These are phyloP conservation scores for Pachycephus smyrnensis DNA, from an alignment of 2,888 invertebrate species.

Conservation along the genomic window DNA sequence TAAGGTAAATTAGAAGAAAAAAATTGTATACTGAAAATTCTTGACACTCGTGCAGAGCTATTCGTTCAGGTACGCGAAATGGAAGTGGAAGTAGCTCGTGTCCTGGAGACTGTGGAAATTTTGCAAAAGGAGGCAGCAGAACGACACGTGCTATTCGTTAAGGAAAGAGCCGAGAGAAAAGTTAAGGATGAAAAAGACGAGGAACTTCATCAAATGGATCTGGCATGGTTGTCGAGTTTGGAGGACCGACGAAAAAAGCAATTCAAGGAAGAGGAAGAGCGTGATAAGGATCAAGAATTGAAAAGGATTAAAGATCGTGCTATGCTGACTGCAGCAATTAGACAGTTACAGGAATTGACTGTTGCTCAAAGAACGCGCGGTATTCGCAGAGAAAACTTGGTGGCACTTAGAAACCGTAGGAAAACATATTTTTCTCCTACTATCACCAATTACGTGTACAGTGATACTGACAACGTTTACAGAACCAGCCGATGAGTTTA, in stretches of 20 bases:
- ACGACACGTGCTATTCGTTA: slow-evolving; percentile 19
- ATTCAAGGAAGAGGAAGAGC: slow-evolving; percentile 16
- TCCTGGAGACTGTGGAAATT: slow-evolving; percentile 16
- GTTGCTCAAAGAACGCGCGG: background rate
- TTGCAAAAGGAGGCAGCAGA: slow-evolving; percentile 6
- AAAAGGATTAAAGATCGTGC: slow-evolving; percentile 18
- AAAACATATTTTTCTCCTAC: background rate
- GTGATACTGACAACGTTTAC: background rate
- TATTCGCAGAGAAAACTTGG: background rate
- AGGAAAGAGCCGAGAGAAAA: slow-evolving; percentile 11
- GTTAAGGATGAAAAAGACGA: slow-evolving; percentile 17
- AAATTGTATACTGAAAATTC: background rate
- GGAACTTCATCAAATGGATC: slow-evolving; percentile 24
- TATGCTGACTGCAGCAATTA: slow-evolving; percentile 26
- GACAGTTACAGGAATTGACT: slow-evolving; percentile 28
- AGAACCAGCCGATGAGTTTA: background rate
- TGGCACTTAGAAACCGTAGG: background rate
- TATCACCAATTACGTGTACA: background rate
- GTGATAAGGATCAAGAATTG: background rate
- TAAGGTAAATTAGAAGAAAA: background rate
- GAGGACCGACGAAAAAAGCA: slow-evolving; percentile 13
- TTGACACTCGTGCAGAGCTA: background rate
- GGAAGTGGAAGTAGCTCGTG: slow-evolving; percentile 3
- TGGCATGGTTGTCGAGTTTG: slow-evolving; percentile 5
- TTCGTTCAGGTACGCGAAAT: slow-evolving; percentile 23